Conservation (phyloP, 2,113 vertebrate species). For the Solea solea region DNA sequence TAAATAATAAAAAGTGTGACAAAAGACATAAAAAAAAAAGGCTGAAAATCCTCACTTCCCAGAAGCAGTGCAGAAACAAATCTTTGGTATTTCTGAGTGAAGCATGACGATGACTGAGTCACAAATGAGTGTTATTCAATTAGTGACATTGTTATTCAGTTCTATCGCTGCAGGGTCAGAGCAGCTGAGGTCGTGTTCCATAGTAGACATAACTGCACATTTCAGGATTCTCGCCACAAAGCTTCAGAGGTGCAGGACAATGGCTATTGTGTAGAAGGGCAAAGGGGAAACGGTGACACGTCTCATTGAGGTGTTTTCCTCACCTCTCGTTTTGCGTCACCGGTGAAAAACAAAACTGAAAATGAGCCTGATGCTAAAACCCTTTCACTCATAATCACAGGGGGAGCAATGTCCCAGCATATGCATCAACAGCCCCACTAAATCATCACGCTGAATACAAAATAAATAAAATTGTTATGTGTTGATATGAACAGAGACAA, state of each 20-base stretch:
- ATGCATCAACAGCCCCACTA: too few relatives aligned
- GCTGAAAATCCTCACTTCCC: slow-evolving; percentile 1
- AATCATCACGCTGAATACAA: too few relatives aligned
- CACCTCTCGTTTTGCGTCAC: slow-evolving; percentile 38
- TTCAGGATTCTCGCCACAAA: slow-evolving; percentile 34
- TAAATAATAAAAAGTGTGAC: slow-evolving; percentile 2
- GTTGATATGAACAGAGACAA: too few relatives aligned
- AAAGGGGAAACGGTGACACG: slow-evolving; percentile 21
- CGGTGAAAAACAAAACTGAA: slow-evolving; percentile 37
- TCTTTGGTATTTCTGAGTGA: not conserved
- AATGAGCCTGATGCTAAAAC: slow-evolving; percentile 42
- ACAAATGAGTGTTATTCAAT: slow-evolving; percentile 13
- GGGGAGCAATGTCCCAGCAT: too few relatives aligned
- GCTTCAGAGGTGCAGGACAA: slow-evolving; percentile 48
- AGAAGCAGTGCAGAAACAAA: not conserved
- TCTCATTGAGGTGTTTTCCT: slow-evolving; percentile 54
- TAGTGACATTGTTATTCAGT: slow-evolving; percentile 2
- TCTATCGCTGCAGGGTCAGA: not conserved
- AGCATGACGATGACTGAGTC: not conserved
- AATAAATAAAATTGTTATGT: too few relatives aligned
- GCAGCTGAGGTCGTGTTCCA: slow-evolving; percentile 39
- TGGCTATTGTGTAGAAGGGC: slow-evolving; percentile 21
- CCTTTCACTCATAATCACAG: too few relatives aligned
- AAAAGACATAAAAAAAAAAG: slow-evolving; percentile 6
- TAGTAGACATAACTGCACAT: slow-evolving; percentile 28